These are phyloP conservation scores for Melipona beecheii DNA, from an alignment of 2,888 invertebrate species.

Conservation along the genomic window DNA sequence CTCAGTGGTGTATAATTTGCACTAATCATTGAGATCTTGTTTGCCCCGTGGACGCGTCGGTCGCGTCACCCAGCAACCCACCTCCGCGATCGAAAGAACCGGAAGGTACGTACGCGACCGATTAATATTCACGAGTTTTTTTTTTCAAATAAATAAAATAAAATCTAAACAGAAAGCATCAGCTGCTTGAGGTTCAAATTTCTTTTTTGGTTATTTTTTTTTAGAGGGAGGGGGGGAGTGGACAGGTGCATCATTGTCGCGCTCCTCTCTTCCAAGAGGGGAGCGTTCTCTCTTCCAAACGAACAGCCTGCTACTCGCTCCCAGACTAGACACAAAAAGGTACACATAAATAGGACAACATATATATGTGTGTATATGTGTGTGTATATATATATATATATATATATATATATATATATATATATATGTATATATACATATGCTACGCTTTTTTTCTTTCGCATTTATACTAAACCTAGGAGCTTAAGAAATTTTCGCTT, in stretches of 20 bases:
- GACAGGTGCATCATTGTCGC: not conserved
- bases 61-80: constrained; percentile 9
- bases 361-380: constrained; percentile 41
- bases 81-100: not conserved
- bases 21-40: constrained; percentile 67
- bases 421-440: constrained; percentile 44
- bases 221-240: not conserved
- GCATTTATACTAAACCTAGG: constrained; percentile 49
- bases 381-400: constrained; percentile 20
- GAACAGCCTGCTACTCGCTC: constrained; percentile 63
- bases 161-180: constrained; percentile 70
- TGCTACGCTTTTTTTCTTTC: constrained; percentile 36
- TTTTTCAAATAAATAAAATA: constrained; percentile 71
- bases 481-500: constrained; percentile 56
- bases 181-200: constrained; percentile 63
- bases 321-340: constrained; percentile 83
- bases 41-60: constrained; percentile 23
- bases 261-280: constrained; percentile 13
- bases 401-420: not conserved
- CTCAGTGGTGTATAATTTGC: constrained; percentile 56
- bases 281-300: constrained; percentile 31
- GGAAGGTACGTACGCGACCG: not conserved
- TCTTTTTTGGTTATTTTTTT: constrained; percentile 17
- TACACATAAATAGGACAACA: constrained; percentile 81
- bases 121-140: constrained; percentile 22